Evolutionary conservation across 2,888 invertebrate genomes (phyloP), one percentile per base, ranked within the genome.

Genomic region (Sphinx pinastri): DNA sequence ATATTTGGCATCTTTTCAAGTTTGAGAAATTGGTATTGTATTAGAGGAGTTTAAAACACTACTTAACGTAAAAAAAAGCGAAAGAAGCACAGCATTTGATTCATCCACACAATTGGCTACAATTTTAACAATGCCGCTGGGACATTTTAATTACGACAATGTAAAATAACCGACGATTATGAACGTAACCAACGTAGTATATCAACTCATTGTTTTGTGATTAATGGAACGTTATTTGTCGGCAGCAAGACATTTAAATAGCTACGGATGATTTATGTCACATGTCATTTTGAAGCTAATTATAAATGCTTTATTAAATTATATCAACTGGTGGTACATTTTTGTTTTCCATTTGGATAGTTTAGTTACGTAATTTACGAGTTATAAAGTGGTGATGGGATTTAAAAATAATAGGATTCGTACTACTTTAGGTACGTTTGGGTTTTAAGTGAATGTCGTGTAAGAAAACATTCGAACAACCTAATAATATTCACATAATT

Each of bases 171-270:
- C 49, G 63, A 47, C 63, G 63, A 63, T 63, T 63, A 63, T 63
- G 63, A 63, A 49, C 63, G 47, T 19, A 49, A 63, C 63, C 49
- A 49, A 63, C 63, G 19, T 49, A 47, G 47, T 45, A 60, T 45
- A 63, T 63, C 47, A 63, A 63, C 60, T 63, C 63, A 63, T 63
- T 63, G 63, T 63, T 63, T 47, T 47, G 63, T 63, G 63, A 63
- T 63, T 63, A 63, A 63, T 63, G 19, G 49, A 6, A 63, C 49
- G 63, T 63, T 63, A 49, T 63, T 63, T 63, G 49, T 63, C 63
- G 63, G 13, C 49, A 47, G 47, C 12, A 63, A 63, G 63, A 63
- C 63, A 63, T 63, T 63, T 63, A 63, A 63, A 63, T 63, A 63
- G 63, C 63, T 49, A 1, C 47, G 49, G 63, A 63, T 63, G 63